Base-by-base conservation (phyloP, 2,797 vertebrate genomes). In the Sebastes cheni region DNA sequence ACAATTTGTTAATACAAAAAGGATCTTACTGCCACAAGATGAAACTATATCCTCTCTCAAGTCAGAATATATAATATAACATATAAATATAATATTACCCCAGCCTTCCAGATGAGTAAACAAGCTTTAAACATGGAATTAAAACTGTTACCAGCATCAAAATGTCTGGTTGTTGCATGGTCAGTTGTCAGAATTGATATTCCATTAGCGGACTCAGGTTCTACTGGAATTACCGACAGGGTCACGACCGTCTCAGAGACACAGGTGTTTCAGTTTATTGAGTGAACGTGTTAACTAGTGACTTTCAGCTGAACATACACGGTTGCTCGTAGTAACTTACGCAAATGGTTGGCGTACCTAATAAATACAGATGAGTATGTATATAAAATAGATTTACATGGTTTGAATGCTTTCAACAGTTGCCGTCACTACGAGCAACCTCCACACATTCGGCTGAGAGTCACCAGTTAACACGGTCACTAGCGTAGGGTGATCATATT, bases 21-120 rank as follows among this genome's bases (percentile, higher is more conserved):
- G 18, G 29, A 65, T 89, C 93, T 92, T 86, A 92, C 91, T 82
- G 1, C 55, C 70, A 62, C 79, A 83, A 81, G 83, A 78, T 65
- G 62, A 82, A 77, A 75, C 82, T n/a, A 46, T 73, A 59, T 59
- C 46, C 46, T 42, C 14, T 42, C 14, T 42, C 39, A 42, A 42
- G 14, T 42, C 39, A 42, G 14, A 42, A 42, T 42, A 42, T 42
- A 42, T 42, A 42, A 42, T 42, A 42, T 42, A 42, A 42, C 14
- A 42, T 42, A 42, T 42, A 42, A 16, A 42, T 42, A 42, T 42
- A 42, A 42, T 16, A 42, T 42, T 42, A 42, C 14, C 39, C 14
- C 14, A 52, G 50, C 50, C 18, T 46, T 46, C 42, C 42, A 46
- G 42, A 46, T 8, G 42, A n/a, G 50, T 52, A 4, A 52, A 8